Base-by-base conservation (phyloP, 1,140 invertebrate species). In the Drosophila ananassae region DNA sequence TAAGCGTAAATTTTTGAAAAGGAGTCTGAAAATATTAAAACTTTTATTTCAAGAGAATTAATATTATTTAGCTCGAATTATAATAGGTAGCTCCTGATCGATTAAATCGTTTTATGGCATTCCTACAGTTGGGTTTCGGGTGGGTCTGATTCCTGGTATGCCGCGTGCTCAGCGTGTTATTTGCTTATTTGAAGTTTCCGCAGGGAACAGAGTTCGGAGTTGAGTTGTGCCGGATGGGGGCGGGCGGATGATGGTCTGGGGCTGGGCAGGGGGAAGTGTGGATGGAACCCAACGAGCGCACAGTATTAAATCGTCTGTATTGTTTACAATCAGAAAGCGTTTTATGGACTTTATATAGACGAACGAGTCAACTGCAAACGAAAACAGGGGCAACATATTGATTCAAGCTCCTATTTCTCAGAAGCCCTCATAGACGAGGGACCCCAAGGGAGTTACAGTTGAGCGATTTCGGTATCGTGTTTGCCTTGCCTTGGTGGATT, bases 241-340 rank as follows among this genome's bases (percentile, higher is more conserved):
- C 25, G 59, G 9, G 28, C 28, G 30, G 8, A 12, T 50, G 17
- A 41, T 51, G 25, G 25, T 5, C 25, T 25, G 25, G 25, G 25
- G 17, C 17, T 17, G 25, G 25, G 6, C 25, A 5, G 25, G 25
- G 34, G 72, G 32, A 46, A 3, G 24, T 25, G 51, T 56, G 34
- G 34, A 51, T 9, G 6, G 12, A 46, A 76, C 63, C 64, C 77
- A 87, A 78, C 78, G 69, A 75, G 78, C 83, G 69, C 66, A 71
- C 78, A 87, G 85, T 87, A 87, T 87, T 87, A 87, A 87, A 87
- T 87, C 82, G 82, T 82, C 78, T 81, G 82, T 87, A 87, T 87
- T 87, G 82, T 87, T 87, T 87, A 87, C 82, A 87, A 87, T 87
- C 78, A 81, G 75, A 87, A 87, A 89, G 82, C 82, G 82, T 87